Conservation (phyloP, 2,888 invertebrate species). For the Nephrotoma guestfalica region DNA sequence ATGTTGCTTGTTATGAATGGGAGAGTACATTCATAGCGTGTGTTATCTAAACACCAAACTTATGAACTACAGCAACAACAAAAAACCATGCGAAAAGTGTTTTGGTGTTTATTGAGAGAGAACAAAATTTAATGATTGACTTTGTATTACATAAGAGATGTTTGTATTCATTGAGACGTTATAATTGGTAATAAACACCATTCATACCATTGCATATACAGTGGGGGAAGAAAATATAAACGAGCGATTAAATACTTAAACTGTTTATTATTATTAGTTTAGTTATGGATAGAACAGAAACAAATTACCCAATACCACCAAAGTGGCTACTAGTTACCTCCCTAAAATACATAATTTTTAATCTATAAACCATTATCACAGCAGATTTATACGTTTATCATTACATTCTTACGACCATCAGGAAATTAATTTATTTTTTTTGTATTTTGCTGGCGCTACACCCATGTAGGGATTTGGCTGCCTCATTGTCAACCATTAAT, state of each 20-base stretch:
- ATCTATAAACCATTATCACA: not conserved
- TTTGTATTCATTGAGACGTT: not conserved
- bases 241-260: not conserved
- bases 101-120: not conserved
- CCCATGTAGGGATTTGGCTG: too few species aligned
- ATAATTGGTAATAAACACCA: not conserved
- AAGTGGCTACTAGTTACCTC: not conserved
- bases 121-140: not conserved
- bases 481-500: too few species aligned
- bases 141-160: not conserved
- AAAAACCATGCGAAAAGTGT: not conserved
- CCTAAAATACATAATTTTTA: not conserved
- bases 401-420: not conserved
- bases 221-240: not conserved
- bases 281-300: not conserved
- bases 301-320: not conserved
- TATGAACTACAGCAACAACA: not conserved
- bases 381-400: not conserved
- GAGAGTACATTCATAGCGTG: not conserved
- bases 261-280: not conserved
- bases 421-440: too few species aligned
- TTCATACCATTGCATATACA: not conserved
- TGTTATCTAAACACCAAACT: not conserved
- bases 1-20: not conserved
- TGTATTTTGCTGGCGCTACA: too few species aligned